phyloP scores from a whole-genome alignment of 2,797 vertebrate genomes.

The Bryconaethiops microstoma region DNA sequence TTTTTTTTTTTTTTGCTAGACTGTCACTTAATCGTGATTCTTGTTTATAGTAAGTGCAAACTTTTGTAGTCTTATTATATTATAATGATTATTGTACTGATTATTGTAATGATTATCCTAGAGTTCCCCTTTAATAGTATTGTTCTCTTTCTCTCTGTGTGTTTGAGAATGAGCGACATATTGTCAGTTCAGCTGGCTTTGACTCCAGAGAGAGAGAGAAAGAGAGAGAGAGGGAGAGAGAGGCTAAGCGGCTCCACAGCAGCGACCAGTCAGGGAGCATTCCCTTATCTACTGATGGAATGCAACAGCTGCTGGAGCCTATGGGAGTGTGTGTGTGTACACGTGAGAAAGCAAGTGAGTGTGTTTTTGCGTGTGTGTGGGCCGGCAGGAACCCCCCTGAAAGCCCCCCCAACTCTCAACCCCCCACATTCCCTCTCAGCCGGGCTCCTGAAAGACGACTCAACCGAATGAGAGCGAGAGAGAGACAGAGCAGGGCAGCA shows the following conservation, averaged over 20 bases:
- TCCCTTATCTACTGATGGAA: conserved; percentile 84
- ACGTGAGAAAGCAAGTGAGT: conserved; percentile 54
- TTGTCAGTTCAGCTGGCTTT: conserved; percentile 30
- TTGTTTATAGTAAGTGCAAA: too few species aligned
- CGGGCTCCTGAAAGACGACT: conserved; percentile 80
- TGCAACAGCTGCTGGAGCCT: conserved; percentile 83
- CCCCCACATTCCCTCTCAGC: conserved; percentile 58
- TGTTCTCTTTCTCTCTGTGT: conserved; percentile 31
- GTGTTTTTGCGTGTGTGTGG: conserved; percentile 79
- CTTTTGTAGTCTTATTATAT: too few species aligned
- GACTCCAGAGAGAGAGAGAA: conserved; percentile 46
- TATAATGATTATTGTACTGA: too few species aligned
- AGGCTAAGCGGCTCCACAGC: conserved; percentile 52
- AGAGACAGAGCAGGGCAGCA: conserved; percentile 72
- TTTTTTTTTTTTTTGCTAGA: too few species aligned
- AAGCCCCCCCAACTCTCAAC: conserved; percentile 70
- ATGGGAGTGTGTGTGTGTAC: conserved; percentile 64
- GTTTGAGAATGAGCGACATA: conserved; percentile 48
- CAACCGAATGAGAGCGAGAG: conserved; percentile 76
- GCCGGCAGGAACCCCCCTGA: conserved; percentile 89
- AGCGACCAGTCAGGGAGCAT: conserved; percentile 56
- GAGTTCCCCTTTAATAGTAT: conserved; percentile 24
- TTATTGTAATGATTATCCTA: neutral
- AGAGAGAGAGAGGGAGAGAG: conserved; percentile 20
- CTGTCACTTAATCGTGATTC: too few species aligned